A percentile compares a stretch with the other conserved stretches of the same genome.
phyloP scores from a whole-genome alignment of 1,140 invertebrate species.

The Caenorhabditis briggsae region DNA sequence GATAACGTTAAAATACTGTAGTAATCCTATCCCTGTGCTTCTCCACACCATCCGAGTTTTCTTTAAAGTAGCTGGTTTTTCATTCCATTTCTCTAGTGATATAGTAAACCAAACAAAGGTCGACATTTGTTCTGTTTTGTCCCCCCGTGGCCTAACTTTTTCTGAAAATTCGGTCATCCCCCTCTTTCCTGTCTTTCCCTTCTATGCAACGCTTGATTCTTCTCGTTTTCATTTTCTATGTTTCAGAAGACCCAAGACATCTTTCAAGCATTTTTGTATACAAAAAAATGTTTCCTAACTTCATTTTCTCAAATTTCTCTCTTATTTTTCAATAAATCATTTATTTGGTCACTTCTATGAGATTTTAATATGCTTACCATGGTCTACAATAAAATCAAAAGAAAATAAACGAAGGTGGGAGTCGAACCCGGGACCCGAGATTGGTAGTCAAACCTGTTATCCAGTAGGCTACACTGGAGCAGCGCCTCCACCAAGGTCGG shows the following conservation, averaged over 20 bases:
- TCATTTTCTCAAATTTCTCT: neutral
- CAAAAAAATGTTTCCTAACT: neutral
- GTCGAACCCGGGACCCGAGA: no score
- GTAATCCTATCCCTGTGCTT: neutral
- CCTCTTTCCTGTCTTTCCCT: neutral
- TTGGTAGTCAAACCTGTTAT: no score
- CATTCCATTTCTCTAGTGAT: slow-evolving; percentile 42
- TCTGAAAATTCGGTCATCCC: neutral
- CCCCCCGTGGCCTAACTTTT: neutral
- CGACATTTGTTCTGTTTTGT: neutral
- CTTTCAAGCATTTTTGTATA: neutral
- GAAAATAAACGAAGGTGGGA: no score
- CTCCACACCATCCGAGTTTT: neutral
- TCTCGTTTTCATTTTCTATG: slow-evolving; percentile 27
- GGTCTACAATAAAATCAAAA: neutral
- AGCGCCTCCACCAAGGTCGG: no score
- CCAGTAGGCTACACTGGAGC: no score
- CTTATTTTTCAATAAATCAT: slow-evolving; percentile 23
- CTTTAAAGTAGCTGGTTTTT: slow-evolving; percentile 23
- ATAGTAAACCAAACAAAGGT: neutral
- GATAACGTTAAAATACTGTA: neutral
- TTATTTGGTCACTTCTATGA: neutral
- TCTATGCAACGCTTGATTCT: slow-evolving; percentile 21
- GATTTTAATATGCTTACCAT: no score
- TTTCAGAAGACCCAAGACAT: slow-evolving; percentile 36